phyloP scores from a whole-genome alignment of 2,797 vertebrate species.

The Leptatherina wallacei region DNA sequence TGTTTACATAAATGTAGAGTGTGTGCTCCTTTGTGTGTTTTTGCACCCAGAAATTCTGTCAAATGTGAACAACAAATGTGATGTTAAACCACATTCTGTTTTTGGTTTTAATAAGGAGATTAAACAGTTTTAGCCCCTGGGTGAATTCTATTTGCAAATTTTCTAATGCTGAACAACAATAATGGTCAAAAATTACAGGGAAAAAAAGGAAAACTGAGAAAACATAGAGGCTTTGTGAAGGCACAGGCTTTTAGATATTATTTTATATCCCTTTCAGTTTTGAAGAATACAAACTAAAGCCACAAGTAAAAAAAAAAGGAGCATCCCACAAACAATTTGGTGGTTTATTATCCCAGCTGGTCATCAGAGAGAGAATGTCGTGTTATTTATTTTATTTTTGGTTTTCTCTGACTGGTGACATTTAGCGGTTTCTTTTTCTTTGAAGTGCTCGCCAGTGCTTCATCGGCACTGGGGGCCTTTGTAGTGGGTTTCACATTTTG shows the following conservation, averaged over 20 bases:
- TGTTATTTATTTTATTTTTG: conserved; percentile 67
- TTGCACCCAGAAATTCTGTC: background rate
- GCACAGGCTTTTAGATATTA: background rate
- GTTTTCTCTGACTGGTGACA: conserved; percentile 53
- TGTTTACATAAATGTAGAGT: background rate
- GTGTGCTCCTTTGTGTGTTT: background rate
- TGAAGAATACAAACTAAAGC: conserved; percentile 16
- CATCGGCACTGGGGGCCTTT: conserved; percentile 42
- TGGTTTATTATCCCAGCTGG: conserved; percentile 78
- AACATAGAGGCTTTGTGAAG: background rate
- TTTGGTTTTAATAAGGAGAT: background rate
- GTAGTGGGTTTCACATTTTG: conserved; percentile 59
- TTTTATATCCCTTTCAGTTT: conserved; percentile 8
- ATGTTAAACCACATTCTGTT: background rate
- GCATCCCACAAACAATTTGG: conserved; percentile 40
- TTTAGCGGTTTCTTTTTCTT: conserved; percentile 67
- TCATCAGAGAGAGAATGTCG: conserved; percentile 46
- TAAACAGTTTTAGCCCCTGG: background rate
- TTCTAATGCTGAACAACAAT: background rate
- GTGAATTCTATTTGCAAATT: background rate
- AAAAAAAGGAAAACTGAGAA: background rate
- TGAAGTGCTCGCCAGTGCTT: conserved; percentile 54
- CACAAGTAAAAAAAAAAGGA: background rate
- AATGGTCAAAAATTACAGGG: background rate
- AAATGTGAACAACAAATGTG: background rate